A percentile compares a stretch with the other conserved stretches of the same genome.
Evolutionary conservation across 2,888 invertebrate species (phyloP).

Genomic region (Nysson spinosus): DNA sequence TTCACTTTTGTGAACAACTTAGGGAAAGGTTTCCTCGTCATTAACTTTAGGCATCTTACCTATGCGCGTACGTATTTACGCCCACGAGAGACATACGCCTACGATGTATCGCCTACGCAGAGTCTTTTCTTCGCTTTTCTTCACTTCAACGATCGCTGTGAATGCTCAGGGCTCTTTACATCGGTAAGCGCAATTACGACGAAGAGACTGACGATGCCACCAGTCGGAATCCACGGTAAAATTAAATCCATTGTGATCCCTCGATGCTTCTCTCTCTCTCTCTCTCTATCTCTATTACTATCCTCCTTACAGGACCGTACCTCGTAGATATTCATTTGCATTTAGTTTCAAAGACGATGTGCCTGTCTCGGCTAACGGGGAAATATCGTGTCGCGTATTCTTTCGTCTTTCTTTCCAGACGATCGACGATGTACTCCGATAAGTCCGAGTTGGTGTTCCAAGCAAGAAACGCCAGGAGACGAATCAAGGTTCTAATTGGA

Average conservation of each 20-base stretch:
- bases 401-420: neutral
- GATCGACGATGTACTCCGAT: too few species aligned
- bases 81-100: constrained; percentile 41
- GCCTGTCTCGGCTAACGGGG: neutral
- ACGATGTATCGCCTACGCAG: constrained; percentile 38
- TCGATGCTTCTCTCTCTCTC: constrained; percentile 21
- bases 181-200: constrained; percentile 49
- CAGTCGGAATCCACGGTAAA: constrained; percentile 40
- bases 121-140: constrained; percentile 25
- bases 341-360: constrained; percentile 6
- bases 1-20: constrained; percentile 12
- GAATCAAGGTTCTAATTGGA: too few species aligned
- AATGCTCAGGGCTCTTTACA: constrained; percentile 25
- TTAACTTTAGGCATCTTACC: constrained; percentile 44
- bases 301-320: constrained; percentile 8
- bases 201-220: constrained; percentile 36
- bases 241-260: constrained; percentile 57
- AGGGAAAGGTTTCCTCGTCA: constrained; percentile 42
- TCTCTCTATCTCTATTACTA: constrained; percentile 13
- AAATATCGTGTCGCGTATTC: constrained; percentile 4
- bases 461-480: too few species aligned
- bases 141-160: constrained; percentile 38
- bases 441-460: too few species aligned
- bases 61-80: constrained; percentile 10
- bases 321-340: constrained; percentile 27